Evolutionary conservation across 2,113 vertebrate species (phyloP).

Genomic region (Neotoma lepida): DNA sequence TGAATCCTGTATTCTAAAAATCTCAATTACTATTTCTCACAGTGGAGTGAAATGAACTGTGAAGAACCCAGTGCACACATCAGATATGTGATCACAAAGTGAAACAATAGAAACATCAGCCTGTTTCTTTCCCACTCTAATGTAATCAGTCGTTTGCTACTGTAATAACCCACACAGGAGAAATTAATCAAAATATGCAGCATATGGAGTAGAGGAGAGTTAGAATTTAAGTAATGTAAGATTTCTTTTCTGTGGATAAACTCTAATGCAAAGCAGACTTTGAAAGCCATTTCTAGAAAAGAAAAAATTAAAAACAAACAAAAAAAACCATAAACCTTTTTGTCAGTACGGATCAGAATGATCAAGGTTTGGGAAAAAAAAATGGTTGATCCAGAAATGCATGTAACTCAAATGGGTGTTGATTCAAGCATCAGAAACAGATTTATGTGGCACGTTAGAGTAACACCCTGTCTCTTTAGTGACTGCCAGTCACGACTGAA

Average conservation of each 20-base stretch:
- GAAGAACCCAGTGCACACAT: not conserved
- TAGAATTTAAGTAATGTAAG: not conserved
- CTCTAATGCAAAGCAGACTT: not conserved
- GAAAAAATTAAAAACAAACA: not conserved
- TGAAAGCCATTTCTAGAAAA: not conserved
- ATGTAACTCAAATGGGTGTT: not conserved
- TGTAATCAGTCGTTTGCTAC: not conserved
- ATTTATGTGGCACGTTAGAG: not conserved
- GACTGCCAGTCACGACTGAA: constrained; percentile 38
- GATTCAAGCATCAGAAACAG: constrained; percentile 8
- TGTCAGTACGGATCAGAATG: not conserved
- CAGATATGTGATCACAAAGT: not conserved
- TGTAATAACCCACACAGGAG: not conserved
- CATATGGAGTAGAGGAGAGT: not conserved
- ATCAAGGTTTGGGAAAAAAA: constrained; percentile 6
- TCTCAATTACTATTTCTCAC: not conserved
- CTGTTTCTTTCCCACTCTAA: not conserved
- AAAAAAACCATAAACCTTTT: not conserved
- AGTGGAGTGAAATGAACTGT: not conserved
- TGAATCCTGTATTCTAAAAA: not conserved
- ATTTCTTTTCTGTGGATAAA: not conserved
- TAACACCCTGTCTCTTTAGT: constrained; percentile 42
- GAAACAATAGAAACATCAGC: constrained; percentile 4
- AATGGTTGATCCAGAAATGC: not conserved
- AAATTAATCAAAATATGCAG: not conserved